Evolutionary conservation across 2,113 vertebrate species (phyloP), one percentile per base, ranked within the genome.

Genomic region (Charadrius vociferus): DNA sequence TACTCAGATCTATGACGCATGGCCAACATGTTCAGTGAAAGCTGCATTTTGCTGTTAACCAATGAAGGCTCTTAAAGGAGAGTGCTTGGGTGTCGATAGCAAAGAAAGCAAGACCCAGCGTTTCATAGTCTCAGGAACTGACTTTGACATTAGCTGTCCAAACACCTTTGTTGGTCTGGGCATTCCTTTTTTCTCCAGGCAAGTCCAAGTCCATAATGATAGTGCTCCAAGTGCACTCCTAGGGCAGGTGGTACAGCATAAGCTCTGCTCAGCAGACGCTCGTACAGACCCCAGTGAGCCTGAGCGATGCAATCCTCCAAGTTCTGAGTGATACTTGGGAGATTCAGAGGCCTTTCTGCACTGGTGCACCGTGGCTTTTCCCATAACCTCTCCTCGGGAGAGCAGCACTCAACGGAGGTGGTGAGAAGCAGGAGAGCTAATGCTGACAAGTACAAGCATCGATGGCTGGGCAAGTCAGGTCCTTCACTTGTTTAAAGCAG

Each of bases 321-420:
- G 30, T 16, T 71, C 53, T 68, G 23, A 1, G 1, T 52, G 26
- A 45, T 26, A 58, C 9, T 29, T 4, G 3, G 36, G 21, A 49
- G 34, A 37, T 43, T 41, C 37, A 53, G 26, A 80, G 37, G 45
- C 50, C 77, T 83, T 68, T 79, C 52, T 41, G 10, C 52, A 18
- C 14, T 1, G 1, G 5, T 70, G 27, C 56, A 14, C 32, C 15
- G 70, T 0, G 0, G 21, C 32, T 81, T 68, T 58, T 50, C 36
- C 62, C 21, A 63, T 12, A 34, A 16, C 23, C 12, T 91, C 7
- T 19, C 21, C 34, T 73, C 2, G 2, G 22, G 26, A 86, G 16
- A 34, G 21, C 41, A 89, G 52, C 65, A 22, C 41, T 34, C 24
- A 11, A 0, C 6, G 24, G 29, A 84, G 36, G 26, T 20, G 19